phyloP scores from a whole-genome alignment of 2,113 vertebrate species.

The Spizaetus ornatus region DNA sequence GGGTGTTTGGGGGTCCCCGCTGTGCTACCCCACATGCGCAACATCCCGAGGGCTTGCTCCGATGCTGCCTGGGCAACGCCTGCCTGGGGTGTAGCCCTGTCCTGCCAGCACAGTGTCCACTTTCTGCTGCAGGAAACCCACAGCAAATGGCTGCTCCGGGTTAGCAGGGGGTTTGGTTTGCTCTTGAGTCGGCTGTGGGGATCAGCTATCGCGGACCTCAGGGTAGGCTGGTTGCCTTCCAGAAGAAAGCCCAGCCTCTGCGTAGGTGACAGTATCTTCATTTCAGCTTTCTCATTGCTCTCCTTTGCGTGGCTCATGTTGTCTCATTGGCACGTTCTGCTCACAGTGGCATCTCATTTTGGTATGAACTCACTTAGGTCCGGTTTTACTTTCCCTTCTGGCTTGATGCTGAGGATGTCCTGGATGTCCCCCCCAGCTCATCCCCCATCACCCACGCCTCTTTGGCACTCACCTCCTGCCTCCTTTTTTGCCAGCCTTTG shows the following conservation, averaged over 20 bases:
- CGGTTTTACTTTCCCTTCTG: not conserved
- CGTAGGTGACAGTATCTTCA: accelerated
- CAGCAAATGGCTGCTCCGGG: not conserved
- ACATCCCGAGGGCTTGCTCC: not conserved
- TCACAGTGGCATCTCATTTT: not conserved
- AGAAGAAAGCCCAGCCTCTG: not conserved
- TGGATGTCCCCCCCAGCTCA: not conserved
- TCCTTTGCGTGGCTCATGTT: accelerated
- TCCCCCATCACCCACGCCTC: not conserved
- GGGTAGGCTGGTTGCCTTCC: too few relatives aligned
- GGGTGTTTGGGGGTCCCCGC: not conserved
- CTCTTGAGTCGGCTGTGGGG: not conserved
- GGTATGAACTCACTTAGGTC: not conserved
- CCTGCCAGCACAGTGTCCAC: accelerated
- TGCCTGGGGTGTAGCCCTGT: not conserved
- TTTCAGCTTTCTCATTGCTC: not conserved
- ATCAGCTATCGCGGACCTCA: accelerated
- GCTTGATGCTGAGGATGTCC: not conserved
- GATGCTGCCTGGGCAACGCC: not conserved
- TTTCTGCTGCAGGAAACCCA: not conserved
- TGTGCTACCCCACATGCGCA: accelerated
- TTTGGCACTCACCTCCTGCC: not conserved
- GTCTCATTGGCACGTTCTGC: not conserved
- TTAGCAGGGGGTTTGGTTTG: not conserved
- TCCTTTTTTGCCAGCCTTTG: not conserved